Conservation (phyloP, 2,113 vertebrate species). For the Hemiprocne comata region DNA sequence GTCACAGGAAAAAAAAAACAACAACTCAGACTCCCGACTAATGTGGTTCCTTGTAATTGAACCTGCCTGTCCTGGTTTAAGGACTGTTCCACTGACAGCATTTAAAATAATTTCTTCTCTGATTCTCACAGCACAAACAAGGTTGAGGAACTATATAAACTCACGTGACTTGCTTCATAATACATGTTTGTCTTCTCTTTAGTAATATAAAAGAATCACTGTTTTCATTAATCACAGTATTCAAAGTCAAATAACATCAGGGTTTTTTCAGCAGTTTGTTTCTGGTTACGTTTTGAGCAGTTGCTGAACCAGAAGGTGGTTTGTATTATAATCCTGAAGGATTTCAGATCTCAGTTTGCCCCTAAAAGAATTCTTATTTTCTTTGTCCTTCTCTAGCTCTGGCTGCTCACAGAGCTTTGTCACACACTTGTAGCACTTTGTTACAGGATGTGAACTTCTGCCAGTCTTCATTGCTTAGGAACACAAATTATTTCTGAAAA, state of each 20-base stretch:
- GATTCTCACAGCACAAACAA: background rate
- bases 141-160: background rate
- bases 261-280: background rate
- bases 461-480: slow-evolving; percentile 8
- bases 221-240: background rate
- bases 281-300: slow-evolving; percentile 11
- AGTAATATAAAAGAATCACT: background rate
- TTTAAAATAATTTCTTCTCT: background rate
- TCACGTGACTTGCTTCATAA: background rate
- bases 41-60: background rate
- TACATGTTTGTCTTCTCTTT: background rate
- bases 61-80: background rate
- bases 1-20: background rate
- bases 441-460: slow-evolving; percentile 35
- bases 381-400: background rate
- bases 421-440: background rate
- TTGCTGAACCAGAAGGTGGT: background rate
- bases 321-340: background rate
- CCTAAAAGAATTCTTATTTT: background rate
- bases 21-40: background rate
- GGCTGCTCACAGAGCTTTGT: background rate
- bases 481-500: slow-evolving; percentile 6
- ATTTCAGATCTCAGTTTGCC: background rate
- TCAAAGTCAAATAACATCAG: background rate
- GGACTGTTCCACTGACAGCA: background rate